A percentile compares a stretch with the other conserved stretches of the same genome.
Evolutionary conservation across 2,113 vertebrate species (phyloP).

Genomic region (Crotalus horridus): DNA sequence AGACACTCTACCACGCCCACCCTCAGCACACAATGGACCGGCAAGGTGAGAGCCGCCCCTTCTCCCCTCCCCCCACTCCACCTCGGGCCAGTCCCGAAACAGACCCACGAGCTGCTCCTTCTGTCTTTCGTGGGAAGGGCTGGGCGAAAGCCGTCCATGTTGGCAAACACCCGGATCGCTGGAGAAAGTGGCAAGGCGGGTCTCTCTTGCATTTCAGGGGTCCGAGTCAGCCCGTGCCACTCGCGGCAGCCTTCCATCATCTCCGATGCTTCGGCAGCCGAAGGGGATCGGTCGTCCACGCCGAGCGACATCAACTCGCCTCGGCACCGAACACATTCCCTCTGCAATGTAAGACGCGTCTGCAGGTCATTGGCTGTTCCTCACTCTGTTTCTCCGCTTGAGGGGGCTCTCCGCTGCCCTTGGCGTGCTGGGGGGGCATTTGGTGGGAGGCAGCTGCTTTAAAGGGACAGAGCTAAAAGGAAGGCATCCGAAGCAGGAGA

Average conservation of each 20-base stretch:
- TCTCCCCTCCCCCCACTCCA: background rate
- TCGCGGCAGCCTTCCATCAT: constrained; percentile 93
- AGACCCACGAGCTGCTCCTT: background rate
- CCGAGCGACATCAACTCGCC: constrained; percentile 98
- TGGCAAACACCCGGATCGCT: too few species aligned
- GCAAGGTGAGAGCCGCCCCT: constrained; percentile 81
- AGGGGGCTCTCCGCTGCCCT: background rate
- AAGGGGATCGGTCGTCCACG: constrained; percentile 94
- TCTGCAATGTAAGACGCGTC: constrained; percentile 94
- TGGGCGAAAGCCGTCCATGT: too few species aligned
- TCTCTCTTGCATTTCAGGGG: constrained; percentile 68
- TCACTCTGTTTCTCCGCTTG: background rate
- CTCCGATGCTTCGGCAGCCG: constrained; percentile 87
- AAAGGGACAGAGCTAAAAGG: background rate
- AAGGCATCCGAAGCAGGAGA: background rate
- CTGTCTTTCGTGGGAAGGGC: background rate
- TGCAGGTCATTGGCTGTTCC: constrained; percentile 36
- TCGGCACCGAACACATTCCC: constrained; percentile 95
- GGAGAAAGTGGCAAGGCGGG: background rate
- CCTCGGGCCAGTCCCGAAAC: background rate
- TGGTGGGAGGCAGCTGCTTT: background rate
- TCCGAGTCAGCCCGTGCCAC: constrained; percentile 94
- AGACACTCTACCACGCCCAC: constrained; percentile 92
- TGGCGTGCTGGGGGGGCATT: background rate
- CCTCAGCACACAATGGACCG: constrained; percentile 85